Conservation (phyloP, 2,113 vertebrate species). For the Menidia beryllina region DNA sequence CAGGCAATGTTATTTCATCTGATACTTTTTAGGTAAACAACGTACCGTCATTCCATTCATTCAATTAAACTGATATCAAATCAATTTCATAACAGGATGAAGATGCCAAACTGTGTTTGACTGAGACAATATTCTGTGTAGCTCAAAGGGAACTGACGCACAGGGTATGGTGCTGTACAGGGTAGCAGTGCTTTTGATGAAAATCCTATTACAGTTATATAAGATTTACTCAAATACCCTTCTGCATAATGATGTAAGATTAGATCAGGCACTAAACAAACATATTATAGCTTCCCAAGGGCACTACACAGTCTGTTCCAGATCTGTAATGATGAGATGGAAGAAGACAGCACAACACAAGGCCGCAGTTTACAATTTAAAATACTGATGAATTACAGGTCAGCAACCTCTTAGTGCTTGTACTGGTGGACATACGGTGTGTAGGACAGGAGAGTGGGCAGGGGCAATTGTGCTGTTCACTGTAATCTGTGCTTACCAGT, state of each 20-base stretch:
- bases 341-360: constrained; percentile 55
- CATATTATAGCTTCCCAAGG: constrained; percentile 65
- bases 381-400: constrained; percentile 77
- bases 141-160: constrained; percentile 4
- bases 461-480: constrained; percentile 69
- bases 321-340: constrained; percentile 46
- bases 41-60: not conserved
- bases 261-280: constrained; percentile 72
- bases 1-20: not conserved
- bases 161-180: constrained; percentile 8
- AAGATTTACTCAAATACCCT: constrained; percentile 54
- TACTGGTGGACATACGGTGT: constrained; percentile 56
- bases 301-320: constrained; percentile 45
- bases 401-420: constrained; percentile 55
- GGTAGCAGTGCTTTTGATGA: constrained; percentile 43
- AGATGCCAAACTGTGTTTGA: constrained; percentile 2
- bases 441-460: constrained; percentile 61
- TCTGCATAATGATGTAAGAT: constrained; percentile 69
- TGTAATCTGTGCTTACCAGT: constrained; percentile 84
- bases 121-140: constrained; percentile 10
- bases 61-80: constrained; percentile 8
- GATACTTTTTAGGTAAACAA: not conserved
- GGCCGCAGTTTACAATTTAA: constrained; percentile 58
- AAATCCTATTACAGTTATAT: constrained; percentile 58
- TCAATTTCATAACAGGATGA: constrained; percentile 15